Evolutionary conservation across 2,113 vertebrate genomes (phyloP).

Genomic region (Cepphus grylle): DNA sequence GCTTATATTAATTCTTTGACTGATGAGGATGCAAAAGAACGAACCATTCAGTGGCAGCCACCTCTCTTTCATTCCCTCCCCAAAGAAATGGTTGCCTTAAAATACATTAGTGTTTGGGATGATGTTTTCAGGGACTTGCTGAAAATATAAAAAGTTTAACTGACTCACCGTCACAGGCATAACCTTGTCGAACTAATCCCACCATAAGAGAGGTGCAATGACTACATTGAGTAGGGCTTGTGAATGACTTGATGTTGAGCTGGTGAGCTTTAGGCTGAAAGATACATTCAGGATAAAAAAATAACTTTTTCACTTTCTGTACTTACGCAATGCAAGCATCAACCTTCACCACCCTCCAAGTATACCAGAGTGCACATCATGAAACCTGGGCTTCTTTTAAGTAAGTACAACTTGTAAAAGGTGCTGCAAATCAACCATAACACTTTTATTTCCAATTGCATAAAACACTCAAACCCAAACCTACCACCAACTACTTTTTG

Average conservation of each 20-base stretch:
- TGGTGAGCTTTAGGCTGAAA: slow-evolving; percentile 94
- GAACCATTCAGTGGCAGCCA: not conserved
- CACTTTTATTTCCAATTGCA: not conserved
- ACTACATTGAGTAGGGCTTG: slow-evolving; percentile 91
- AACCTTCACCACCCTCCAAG: not conserved
- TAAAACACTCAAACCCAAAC: not conserved
- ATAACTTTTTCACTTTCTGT: not conserved
- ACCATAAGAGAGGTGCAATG: slow-evolving; percentile 98
- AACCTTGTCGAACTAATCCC: slow-evolving; percentile 93
- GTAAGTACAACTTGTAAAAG: not conserved
- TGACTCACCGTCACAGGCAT: slow-evolving; percentile 90
- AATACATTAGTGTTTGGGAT: not conserved
- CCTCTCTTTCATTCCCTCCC: not conserved
- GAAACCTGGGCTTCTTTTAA: not conserved
- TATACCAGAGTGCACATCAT: not conserved
- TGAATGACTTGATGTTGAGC: slow-evolving; percentile 93
- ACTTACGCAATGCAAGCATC: not conserved
- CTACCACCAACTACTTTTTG: not conserved
- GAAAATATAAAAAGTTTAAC: not conserved
- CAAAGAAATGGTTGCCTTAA: not conserved
- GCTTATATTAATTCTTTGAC: not conserved
- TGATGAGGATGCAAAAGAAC: not conserved
- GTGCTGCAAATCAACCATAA: not conserved
- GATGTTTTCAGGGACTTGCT: not conserved
- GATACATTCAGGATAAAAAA: slow-evolving; percentile 20